These are phyloP conservation scores for Orthosia gothica DNA, from an alignment of 2,888 invertebrate genomes.

Conservation along the genomic window DNA sequence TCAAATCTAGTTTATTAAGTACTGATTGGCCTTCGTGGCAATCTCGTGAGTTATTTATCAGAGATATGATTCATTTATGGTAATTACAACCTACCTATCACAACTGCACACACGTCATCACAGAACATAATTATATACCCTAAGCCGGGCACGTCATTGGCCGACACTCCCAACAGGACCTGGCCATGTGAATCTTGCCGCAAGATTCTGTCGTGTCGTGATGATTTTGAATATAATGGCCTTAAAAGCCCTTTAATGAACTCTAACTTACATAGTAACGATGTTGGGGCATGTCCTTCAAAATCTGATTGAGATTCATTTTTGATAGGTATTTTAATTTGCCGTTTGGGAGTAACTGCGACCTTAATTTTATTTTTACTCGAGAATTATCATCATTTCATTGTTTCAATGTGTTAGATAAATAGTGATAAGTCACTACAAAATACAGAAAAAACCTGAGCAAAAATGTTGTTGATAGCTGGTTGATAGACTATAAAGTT, in stretches of 20 bases:
- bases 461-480: no score
- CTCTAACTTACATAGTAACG: conserved; percentile 56
- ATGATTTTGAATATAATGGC: neutral
- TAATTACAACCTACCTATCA: no score
- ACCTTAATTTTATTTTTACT: conserved; percentile 15
- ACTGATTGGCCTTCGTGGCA: neutral
- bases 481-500: neutral
- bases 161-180: no score
- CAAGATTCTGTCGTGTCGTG: no score
- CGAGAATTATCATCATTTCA: conserved; percentile 27
- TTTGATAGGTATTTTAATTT: conserved; percentile 6
- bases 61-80: no score
- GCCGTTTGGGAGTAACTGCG: conserved; percentile 21
- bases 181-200: no score
- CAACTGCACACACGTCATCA: no score
- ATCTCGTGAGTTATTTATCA: neutral
- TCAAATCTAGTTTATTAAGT: neutral
- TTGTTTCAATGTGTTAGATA: neutral
- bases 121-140: no score
- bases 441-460: neutral
- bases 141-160: no score
- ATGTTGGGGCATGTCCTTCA: conserved; percentile 44
- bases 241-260: no score
- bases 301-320: conserved; percentile 45
- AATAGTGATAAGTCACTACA: neutral